These are phyloP conservation scores for Eclectus roratus DNA, from an alignment of 2,113 vertebrate species.

Conservation along the genomic window DNA sequence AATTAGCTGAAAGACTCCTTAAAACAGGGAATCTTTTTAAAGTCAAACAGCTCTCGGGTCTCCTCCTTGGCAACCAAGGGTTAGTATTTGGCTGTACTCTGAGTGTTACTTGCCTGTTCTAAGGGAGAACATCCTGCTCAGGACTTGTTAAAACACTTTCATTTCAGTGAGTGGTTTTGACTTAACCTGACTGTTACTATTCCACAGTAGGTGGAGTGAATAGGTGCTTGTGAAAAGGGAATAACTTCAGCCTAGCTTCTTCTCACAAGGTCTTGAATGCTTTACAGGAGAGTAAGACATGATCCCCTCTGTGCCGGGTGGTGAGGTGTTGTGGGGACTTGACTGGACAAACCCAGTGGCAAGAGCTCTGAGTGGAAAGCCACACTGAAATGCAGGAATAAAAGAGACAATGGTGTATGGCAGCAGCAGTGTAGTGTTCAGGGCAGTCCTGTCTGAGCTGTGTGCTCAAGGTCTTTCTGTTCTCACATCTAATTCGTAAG, in stretches of 20 bases:
- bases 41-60: not conserved
- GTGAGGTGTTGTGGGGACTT: not conserved
- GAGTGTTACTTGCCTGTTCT: not conserved
- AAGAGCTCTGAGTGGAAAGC: not conserved
- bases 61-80: not conserved
- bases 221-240: not conserved
- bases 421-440: rapidly evolving
- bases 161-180: not conserved
- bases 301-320: rapidly evolving
- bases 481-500: not conserved
- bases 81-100: not conserved
- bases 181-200: rapidly evolving
- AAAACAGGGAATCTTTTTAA: not conserved
- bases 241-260: not conserved
- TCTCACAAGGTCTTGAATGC: not conserved
- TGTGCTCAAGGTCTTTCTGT: not conserved
- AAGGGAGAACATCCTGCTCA: not conserved
- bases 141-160: not conserved
- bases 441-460: not conserved
- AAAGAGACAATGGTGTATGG: rapidly evolving
- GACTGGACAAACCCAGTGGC: not conserved
- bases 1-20: not conserved
- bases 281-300: not conserved
- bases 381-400: not conserved
- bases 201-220: not conserved